Base-by-base conservation (phyloP, 1,140 invertebrate species). In the Fragariocoptes setiger region DNA sequence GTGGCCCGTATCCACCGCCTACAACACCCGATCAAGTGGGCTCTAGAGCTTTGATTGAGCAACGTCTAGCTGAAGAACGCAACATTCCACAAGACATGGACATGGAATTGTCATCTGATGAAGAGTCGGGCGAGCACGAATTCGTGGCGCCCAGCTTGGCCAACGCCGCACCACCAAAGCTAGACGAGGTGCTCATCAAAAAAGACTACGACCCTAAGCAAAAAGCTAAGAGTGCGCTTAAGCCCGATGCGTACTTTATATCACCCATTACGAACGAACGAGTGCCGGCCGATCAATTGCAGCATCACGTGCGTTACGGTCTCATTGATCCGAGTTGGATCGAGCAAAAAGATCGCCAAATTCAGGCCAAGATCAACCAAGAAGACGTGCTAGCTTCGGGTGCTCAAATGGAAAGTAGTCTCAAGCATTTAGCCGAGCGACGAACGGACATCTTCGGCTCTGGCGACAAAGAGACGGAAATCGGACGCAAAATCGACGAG, bases 381-480 rank as follows among this genome's bases (percentile, higher is more conserved):
- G 76, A 83, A 49, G 72, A 74, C 35, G 76, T 80, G 0, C 83
- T 73, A 55, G 80, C 76, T 2, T 68, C 69, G 42, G 79, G 78
- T 17, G 71, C 78, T 18, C 78, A 82, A 16, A 94, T 99, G 50
- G 82, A 90, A 48, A 79, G 74, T 12, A 90, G 77, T 54, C 68
- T 97, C 50, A 92, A 90, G 55, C 72, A 86, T 52, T 62, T 99
- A 47, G 90, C 88, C 0, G 88, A 97, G 54, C 68, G 88, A 49
- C 79, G 92, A 74, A 94, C 90, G 2, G 92, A 99, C 69, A 99
- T 99, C 60, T 99, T 99, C 56, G 92, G 92, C 65, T 75, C 82
- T 42, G 90, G 88, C 46, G 79, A 82, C 52, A 86, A 95, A 57
- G 90, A 97, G 65, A 92, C 88, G 0, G 77, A 80, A 2, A 97